Base-by-base conservation (phyloP, 2,888 invertebrate species). In the Venustoraphidia nigricollis region DNA sequence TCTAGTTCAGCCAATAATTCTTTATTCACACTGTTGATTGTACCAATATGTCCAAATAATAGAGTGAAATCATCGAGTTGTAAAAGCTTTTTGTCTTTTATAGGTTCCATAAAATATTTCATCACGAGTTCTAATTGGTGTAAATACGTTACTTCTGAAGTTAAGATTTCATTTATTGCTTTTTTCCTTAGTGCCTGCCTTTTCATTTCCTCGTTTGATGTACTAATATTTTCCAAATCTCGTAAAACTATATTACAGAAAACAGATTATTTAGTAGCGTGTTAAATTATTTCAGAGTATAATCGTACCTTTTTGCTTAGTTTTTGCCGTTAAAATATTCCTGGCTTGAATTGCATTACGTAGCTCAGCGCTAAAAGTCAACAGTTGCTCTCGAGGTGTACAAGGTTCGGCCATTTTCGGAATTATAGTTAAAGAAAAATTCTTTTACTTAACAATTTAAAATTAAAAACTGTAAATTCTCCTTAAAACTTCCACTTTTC, bases 81-180 rank as follows among this genome's bases (percentile, higher is more conserved):
- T 17, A 79, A 63, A 39, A 79, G 63, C 42, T 70, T 67, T 48
- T 63, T 67, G 13, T 72, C 68, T 49, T 70, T 65, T 1, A 78
- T 62, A 0, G 81, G 81, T 27, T 69, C 67, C 62, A 79, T 73
- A 58, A 81, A 81, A 60, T 63, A 79, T 58, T 75, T 71, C 64
- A 79, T 75, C 9, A 84, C 67, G 17, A 72, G 66, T 60, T 82
- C 79, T 38, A 85, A 62, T 55, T 84, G 82, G 14, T 72, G 68
- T 13, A 84, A 65, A 61, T 85, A 86, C 8, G 76, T 73, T 50
- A 75, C 73, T 66, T 86, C 85, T 9, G 82, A 81, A 10, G 73
- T 73, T 45, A 83, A 67, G 51, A 84, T 77, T 66, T 85, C 85
- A 58, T 76, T 67, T 17, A 82, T 68, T 0, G 80, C 76, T 64